Conservation (phyloP, 2,888 invertebrate species). For the Ganaspis brasiliensis region DNA sequence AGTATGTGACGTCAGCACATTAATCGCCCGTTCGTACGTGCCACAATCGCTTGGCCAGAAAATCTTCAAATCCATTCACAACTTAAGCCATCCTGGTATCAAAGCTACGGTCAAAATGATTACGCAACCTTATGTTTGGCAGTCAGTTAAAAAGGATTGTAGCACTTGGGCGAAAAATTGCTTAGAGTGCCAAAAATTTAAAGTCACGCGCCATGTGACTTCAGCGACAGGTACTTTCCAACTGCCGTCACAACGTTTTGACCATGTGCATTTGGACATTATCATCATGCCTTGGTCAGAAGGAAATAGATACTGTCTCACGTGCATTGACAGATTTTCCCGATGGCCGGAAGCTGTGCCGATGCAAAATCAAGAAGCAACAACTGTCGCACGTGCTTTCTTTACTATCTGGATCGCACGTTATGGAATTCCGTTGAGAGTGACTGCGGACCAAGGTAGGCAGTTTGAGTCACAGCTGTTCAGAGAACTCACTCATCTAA, state of each 20-base stretch:
- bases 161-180: too few relatives aligned
- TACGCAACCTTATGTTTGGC: too few relatives aligned
- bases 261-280: slow-evolving; percentile 73
- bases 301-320: slow-evolving; percentile 70
- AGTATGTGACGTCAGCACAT: not conserved
- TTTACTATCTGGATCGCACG: slow-evolving; percentile 56
- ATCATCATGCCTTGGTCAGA: slow-evolving; percentile 52
- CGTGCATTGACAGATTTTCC: slow-evolving; percentile 68
- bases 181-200: too few relatives aligned
- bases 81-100: too few relatives aligned
- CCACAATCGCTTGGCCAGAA: not conserved
- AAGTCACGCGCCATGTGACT: too few relatives aligned
- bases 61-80: not conserved
- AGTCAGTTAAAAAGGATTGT: too few relatives aligned
- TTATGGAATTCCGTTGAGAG: not conserved
- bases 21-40: not conserved
- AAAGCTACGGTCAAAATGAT: too few relatives aligned
- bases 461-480: slow-evolving; percentile 38
- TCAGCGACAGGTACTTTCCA: slow-evolving; percentile 50
- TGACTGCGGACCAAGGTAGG: not conserved
- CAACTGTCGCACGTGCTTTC: slow-evolving; percentile 57
- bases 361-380: slow-evolving; percentile 52
- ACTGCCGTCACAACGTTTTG: slow-evolving; percentile 67
- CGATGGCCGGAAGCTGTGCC: slow-evolving; percentile 63
- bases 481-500: slow-evolving; percentile 46